Evolutionary conservation across 2,888 invertebrate species (phyloP).

Genomic region (Tetragnatha montana): DNA sequence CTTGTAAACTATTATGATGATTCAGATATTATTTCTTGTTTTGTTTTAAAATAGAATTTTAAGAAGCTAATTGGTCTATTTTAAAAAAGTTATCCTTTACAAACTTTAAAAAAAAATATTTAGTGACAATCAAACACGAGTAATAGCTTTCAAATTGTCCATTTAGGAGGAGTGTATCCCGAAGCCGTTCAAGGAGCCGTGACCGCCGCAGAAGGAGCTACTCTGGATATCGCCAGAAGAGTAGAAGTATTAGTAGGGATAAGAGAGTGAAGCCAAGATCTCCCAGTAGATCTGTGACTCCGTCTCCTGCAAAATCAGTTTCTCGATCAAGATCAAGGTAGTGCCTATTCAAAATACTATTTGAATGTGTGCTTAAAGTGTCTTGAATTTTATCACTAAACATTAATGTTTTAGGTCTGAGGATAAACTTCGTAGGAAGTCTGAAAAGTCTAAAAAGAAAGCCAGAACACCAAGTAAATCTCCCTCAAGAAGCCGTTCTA

Average conservation of each 20-base stretch:
- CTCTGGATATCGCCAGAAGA: constrained; percentile 65
- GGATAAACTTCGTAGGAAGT: constrained; percentile 49
- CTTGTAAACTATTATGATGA: too few species aligned
- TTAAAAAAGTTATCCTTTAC: too few species aligned
- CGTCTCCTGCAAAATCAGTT: constrained; percentile 60
- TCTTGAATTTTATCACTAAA: not conserved
- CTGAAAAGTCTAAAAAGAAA: constrained; percentile 51
- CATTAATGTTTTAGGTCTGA: constrained; percentile 32
- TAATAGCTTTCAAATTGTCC: not conserved
- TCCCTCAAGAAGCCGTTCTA: constrained; percentile 56
- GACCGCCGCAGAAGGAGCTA: constrained; percentile 63
- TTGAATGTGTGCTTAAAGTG: not conserved
- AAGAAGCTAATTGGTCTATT: too few species aligned
- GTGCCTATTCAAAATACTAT: not conserved
- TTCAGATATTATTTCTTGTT: too few species aligned
- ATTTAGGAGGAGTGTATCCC: constrained; percentile 20
- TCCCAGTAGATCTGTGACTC: constrained; percentile 57
- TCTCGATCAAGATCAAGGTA: constrained; percentile 57
- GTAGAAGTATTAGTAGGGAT: constrained; percentile 64
- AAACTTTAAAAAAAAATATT: too few species aligned
- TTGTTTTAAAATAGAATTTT: too few species aligned
- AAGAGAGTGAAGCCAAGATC: constrained; percentile 50
- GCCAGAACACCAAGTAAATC: constrained; percentile 56
- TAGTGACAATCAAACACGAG: too few species aligned
- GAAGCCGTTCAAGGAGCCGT: constrained; percentile 38